Base-by-base conservation (phyloP, 2,797 vertebrate genomes). In the Pseudomugil gertrudae region DNA sequence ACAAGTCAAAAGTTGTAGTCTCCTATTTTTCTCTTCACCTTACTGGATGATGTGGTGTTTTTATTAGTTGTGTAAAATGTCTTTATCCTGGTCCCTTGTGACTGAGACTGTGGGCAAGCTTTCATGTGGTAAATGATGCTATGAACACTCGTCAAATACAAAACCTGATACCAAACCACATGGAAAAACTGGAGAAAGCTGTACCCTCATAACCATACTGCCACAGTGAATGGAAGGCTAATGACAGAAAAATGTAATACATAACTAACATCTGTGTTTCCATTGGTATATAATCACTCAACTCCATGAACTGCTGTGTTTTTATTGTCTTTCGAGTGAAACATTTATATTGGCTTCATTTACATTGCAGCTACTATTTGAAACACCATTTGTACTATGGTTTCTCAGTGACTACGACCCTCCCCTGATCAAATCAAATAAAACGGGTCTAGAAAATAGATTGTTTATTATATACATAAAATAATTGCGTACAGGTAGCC, bases 1-100 rank as follows among this genome's bases (percentile, higher is more conserved):
- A 74, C 50, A 15, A 14, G 60, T 50, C 58, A 17, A 54, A 51
- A 51, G 19, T 72, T 15, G 59, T 61, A 59, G 19, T 29, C 19
- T 53, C 32, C 10, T 10, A 7, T 29, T 69, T 26, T n/a, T 57
- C 58, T 0, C 33, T 40, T 21, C 40, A 5, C 32, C 35, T 13
- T 35, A 9, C 5, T n/a, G 24, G 17, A 56, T 35, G 23, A 13
- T 51, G 15, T 70, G 27, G 32, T 53, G 32, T 63, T 9, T 56
- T 27, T 26, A 57, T 19, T 69, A 69, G 4, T 36, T 59, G 30
- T 33, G 0, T 9, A 2, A 57, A 68, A 73, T 26, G 21, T 56
- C 35, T 58, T 58, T 2, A 54, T 55, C 26, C 52, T 1, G 0
- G 32, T 60, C n/a, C n/a, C 30, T 69, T 51, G 64, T 26, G 29